A percentile compares a stretch with the other conserved stretches of the same genome.
Evolutionary conservation across 1,140 invertebrate genomes (phyloP).

Genomic region (Drosophila insularis): DNA sequence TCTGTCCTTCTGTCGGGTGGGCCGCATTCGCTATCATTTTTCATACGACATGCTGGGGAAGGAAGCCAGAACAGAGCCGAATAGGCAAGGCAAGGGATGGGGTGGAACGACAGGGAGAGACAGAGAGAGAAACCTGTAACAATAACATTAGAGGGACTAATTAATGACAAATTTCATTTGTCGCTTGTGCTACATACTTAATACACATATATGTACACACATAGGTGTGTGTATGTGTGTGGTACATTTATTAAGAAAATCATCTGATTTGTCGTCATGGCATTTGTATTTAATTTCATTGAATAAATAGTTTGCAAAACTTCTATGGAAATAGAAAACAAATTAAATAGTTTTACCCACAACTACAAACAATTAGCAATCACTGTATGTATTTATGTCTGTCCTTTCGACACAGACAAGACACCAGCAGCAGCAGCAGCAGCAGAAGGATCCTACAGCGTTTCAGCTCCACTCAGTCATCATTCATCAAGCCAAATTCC

Average conservation of each 20-base stretch:
- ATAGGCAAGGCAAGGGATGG: background rate
- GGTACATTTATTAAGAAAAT: background rate
- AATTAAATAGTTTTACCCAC: constrained; percentile 10
- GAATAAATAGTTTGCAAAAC: background rate
- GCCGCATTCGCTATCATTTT: constrained; percentile 11
- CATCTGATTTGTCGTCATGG: background rate
- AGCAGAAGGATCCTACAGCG: background rate
- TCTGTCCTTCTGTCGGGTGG: background rate
- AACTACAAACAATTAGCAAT: constrained; percentile 15
- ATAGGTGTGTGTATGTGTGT: background rate
- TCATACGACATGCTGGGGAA: background rate
- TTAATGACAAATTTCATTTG: constrained; percentile 16
- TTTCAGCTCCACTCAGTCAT: constrained; percentile 1
- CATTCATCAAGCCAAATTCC: constrained; percentile 9
- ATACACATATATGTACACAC: background rate
- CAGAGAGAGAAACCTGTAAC: background rate
- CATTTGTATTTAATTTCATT: background rate
- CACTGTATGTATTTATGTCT: background rate
- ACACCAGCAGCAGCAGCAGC: background rate
- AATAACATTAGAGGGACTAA: constrained; percentile 17
- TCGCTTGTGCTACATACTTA: background rate
- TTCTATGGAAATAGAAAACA: background rate
- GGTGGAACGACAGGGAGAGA: background rate
- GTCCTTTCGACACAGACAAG: background rate
- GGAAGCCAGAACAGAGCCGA: background rate